Evolutionary conservation across 2,113 vertebrate genomes (phyloP), one percentile per base, ranked within the genome.

Genomic region (Ictalurus punctatus): DNA sequence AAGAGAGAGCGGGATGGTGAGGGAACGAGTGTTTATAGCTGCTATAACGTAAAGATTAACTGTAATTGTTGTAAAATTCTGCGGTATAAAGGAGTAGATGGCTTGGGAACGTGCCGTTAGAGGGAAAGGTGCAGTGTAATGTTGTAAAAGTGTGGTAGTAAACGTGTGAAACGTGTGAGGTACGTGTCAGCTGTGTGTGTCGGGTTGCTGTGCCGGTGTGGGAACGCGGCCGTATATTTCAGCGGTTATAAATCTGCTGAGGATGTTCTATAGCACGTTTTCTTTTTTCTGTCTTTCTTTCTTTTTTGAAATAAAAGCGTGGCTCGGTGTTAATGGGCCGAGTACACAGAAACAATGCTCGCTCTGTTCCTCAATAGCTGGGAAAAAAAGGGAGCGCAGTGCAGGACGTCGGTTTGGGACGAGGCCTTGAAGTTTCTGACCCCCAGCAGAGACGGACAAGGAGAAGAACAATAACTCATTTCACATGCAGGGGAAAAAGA

Each of bases 261-360:
- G 16, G 27, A 27, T 30, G 5, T 19, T 63, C 56, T 14, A 17
- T 25, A 61, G 13, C 58, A 44, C 58, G 25, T 40, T 63, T 63
- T 37, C 80, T 61, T 59, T 83, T 83, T 61, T 61, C 19, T 37
- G n/a, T 61, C 30, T 21, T 63, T 63, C 81, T 83, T 83, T 61
- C 58, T 83, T 58, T 81, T 88, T 81, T 91, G 91, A 54, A 63
- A 63, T 83, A 40, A 83, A 61, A 84, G 82, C 23, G 6, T 61
- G 34, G 21, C 82, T 84, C 37, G 19, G 34, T 17, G 59, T 65
- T 84, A 84, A 84, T 84, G 59, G 59, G 34, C 23, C 82, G 82
- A 37, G 82, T 63, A 37, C 82, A 63, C 59, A 65, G 59, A 84
- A 17, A 63, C 82, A 83, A 83, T 63, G 58, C n/a, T 83, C 56